These are phyloP conservation scores for Coregonus sp. DNA, from an alignment of 2,797 vertebrate species.

Conservation along the genomic window DNA sequence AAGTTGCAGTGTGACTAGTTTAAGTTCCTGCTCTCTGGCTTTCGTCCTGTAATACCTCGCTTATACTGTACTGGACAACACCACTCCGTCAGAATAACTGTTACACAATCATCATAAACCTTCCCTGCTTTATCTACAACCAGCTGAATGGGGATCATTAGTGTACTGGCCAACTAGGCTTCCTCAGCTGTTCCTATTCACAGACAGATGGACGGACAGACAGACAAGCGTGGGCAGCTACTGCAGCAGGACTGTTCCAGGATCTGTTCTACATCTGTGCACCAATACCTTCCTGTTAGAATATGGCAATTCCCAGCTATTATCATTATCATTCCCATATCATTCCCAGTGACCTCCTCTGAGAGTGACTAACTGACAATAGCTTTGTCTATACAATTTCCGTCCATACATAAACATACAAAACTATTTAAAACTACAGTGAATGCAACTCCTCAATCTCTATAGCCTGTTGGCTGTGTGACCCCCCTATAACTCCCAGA, in stretches of 20 bases:
- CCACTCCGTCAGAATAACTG: not conserved
- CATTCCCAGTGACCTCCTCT: not conserved
- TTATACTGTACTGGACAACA: not conserved
- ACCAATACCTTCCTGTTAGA: not conserved
- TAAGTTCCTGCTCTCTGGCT: not conserved
- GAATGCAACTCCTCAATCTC: not conserved
- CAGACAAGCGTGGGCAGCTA: not conserved
- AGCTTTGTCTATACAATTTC: too few species aligned
- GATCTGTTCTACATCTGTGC: too few species aligned
- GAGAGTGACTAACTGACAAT: too few species aligned
- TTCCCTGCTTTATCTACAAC: not conserved
- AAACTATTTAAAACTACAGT: not conserved
- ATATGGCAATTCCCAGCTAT: not conserved
- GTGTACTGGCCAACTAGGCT: not conserved
- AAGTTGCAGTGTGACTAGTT: not conserved
- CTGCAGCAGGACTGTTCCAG: not conserved
- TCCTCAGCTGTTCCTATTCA: too few species aligned
- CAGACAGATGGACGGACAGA: not conserved
- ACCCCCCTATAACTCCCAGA: not conserved
- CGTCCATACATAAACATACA: not conserved
- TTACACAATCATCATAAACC: not conserved
- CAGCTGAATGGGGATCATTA: not conserved
- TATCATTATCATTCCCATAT: too few species aligned
- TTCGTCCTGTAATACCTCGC: not conserved
- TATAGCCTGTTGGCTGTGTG: not conserved